A percentile compares a stretch with the other conserved stretches of the same genome.
phyloP scores from a whole-genome alignment of 2,797 vertebrate genomes.

The Lagorchestes hirsutus region DNA sequence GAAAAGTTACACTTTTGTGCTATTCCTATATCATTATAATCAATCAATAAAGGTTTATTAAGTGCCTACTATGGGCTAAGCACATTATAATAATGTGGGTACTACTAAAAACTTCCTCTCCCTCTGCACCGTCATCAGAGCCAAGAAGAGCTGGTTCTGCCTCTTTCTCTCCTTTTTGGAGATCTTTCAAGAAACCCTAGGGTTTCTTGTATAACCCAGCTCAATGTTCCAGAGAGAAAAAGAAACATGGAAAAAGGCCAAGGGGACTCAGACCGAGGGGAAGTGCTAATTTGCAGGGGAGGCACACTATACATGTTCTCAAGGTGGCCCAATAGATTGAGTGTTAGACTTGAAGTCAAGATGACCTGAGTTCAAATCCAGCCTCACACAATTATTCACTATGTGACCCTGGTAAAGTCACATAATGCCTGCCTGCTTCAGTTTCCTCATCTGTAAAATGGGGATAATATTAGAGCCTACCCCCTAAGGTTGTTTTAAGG shows the following conservation, averaged over 20 bases:
- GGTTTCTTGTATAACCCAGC: not conserved
- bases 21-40: not conserved
- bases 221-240: not conserved
- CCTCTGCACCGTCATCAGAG: too few relatives aligned
- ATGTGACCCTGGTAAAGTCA: not conserved
- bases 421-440: not conserved
- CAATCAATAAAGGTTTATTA: too few relatives aligned
- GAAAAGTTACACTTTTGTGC: not conserved
- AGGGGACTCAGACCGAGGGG: not conserved
- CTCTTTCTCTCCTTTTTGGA: not conserved
- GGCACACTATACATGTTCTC: not conserved
- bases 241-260: not conserved
- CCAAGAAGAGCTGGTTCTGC: too few relatives aligned
- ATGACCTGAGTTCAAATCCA: not conserved
- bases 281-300: not conserved
- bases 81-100: too few relatives aligned
- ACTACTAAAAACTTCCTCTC: too few relatives aligned
- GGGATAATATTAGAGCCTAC: too few relatives aligned
- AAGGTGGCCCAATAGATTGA: not conserved
- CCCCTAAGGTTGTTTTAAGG: too few relatives aligned
- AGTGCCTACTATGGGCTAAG: too few relatives aligned
- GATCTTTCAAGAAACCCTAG: not conserved
- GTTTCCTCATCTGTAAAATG: not conserved
- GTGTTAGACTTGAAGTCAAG: not conserved
- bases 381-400: not conserved